Evolutionary conservation across 2,888 invertebrate species (phyloP), one percentile per base, ranked within the genome.

Genomic region (Eupithecia inturbata): DNA sequence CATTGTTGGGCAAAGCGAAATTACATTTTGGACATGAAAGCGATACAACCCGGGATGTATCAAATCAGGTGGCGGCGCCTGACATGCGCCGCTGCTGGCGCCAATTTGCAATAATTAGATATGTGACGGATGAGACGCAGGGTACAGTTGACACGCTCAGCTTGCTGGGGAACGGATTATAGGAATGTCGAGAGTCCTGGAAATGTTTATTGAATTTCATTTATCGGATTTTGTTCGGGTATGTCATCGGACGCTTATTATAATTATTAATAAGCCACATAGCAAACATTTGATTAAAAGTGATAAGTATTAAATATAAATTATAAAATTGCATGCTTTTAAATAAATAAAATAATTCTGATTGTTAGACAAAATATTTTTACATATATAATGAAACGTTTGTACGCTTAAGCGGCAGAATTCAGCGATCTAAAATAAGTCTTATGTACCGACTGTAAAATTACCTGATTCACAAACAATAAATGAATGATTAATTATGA

Each of bases 81-180:
- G 68, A n/a, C 64, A 39, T 57, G 49, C 33, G 39, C 62, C 49
- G 22, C 26, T 31, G 22, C 26, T 31, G n/a, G 57, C 67, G n/a
- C 22, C 70, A 69, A 75, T 70, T 75, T 72, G 63, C 72, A 63
- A 66, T 63, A 22, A 75, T 53, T 67, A 22, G 39, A 62, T 28
- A 31, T 62, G 31, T 62, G 62, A 62, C 19, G 31, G 62, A 62
- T 62, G 62, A 31, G 31, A 19, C 62, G 31, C 62, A 19, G 6
- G 28, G 62, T 31, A 31, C 62, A 31, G 62, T 31, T 31, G 62
- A 62, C 62, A 62, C 14, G 53, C 16, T 31, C 19, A 62, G 28
- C 62, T 19, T 62, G 28, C 62, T 31, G 19, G 62, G 31, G 16
- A 28, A 28, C 16, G 16, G 60, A 53, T 49, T 49, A 49, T 4